These are phyloP conservation scores for Agrypnia vestita DNA, from an alignment of 1,140 invertebrate species.

Conservation along the genomic window DNA sequence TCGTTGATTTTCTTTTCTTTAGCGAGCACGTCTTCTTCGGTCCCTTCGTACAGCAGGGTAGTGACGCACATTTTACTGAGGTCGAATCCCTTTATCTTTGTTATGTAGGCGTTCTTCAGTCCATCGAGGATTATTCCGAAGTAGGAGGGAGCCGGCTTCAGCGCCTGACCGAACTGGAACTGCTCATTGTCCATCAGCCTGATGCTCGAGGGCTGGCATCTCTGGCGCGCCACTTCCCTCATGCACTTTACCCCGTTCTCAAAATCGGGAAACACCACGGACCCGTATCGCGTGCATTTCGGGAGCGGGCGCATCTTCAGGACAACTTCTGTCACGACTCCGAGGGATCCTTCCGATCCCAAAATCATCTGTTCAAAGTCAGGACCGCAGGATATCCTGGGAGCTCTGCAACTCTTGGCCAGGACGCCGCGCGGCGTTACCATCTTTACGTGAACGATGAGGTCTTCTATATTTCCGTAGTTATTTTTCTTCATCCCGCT, in stretches of 20 bases:
- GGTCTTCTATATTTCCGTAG: constrained; percentile 98
- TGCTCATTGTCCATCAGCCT: constrained; percentile 98
- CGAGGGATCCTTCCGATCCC: constrained; percentile 96
- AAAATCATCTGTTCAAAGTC: constrained; percentile 97
- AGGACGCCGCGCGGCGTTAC: constrained; percentile 90
- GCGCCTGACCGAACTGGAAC: constrained; percentile 93
- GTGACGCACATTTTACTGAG: constrained; percentile 89
- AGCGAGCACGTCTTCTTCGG: constrained; percentile 79
- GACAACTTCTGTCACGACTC: constrained; percentile 94
- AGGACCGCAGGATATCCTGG: constrained; percentile 92
- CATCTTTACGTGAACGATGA: constrained; percentile 92
- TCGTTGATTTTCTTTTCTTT: constrained; percentile 89
- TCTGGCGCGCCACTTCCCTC: constrained; percentile 83
- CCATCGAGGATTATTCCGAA: constrained; percentile 83
- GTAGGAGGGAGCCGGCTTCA: constrained; percentile 85
- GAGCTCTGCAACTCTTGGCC: constrained; percentile 89
- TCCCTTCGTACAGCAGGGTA: constrained; percentile 94
- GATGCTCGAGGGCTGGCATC: constrained; percentile 95
- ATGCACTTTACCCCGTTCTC: constrained; percentile 90
- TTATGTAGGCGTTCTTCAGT: constrained; percentile 92
- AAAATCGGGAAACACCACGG: constrained; percentile 95
- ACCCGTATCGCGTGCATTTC: constrained; percentile 89
- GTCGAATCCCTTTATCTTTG: constrained; percentile 92
- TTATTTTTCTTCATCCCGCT: constrained; percentile 99
- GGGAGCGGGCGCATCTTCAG: constrained; percentile 95